phyloP scores from a whole-genome alignment of 2,888 invertebrate species.

The Ennomos fuscantarius region DNA sequence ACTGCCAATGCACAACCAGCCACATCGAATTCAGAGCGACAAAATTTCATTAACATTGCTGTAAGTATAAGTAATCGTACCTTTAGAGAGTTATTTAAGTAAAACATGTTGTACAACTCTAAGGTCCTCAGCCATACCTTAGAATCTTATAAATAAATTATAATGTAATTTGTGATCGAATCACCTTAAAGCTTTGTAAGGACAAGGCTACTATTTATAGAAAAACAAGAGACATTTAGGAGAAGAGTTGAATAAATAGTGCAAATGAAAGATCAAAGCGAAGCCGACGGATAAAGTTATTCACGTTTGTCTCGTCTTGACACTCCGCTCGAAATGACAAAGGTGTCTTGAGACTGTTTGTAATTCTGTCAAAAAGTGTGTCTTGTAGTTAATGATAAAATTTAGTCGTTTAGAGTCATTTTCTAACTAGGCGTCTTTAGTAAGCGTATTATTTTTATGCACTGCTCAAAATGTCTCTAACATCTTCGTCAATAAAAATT shows the following conservation, averaged over 20 bases:
- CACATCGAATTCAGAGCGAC: no score
- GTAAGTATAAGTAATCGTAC: no score
- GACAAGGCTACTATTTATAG: neutral
- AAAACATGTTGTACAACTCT: no score
- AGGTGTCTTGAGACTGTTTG: neutral
- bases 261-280: constrained; percentile 10
- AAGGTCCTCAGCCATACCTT: no score
- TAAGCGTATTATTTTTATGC: no score
- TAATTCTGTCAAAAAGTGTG: neutral
- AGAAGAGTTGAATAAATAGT: constrained; percentile 8
- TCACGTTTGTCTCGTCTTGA: constrained; percentile 4
- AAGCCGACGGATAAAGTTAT: constrained; percentile 9
- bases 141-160: no score
- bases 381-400: neutral
- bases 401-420: neutral
- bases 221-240: neutral
- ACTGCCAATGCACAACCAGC: no score
- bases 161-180: no score
- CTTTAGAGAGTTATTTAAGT: no score
- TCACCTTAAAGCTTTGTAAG: neutral
- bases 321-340: constrained; percentile 6
- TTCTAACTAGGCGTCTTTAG: neutral
- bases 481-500: no score
- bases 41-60: no score
- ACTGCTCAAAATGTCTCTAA: no score